A percentile compares a stretch with the other conserved stretches of the same genome.
These are phyloP conservation scores for Drosophila gaucha DNA, from an alignment of 2,888 invertebrate genomes.

Conservation along the genomic window DNA sequence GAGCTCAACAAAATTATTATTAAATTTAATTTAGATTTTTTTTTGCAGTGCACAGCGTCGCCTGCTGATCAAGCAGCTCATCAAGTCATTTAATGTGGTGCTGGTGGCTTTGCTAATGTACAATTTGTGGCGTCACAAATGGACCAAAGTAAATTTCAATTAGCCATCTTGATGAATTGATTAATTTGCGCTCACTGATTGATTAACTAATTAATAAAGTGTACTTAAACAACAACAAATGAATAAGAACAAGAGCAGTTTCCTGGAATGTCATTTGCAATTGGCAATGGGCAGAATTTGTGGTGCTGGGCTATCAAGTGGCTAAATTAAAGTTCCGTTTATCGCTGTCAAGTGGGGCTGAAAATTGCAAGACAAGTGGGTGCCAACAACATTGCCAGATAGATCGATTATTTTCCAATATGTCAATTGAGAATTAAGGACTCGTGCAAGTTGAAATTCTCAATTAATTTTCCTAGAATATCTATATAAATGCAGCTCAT, in stretches of 20 bases:
- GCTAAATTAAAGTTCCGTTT: constrained; percentile 59
- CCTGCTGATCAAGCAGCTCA: constrained; percentile 72
- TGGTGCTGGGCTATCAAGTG: constrained; percentile 25
- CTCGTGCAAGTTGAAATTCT: neutral
- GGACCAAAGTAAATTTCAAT: constrained; percentile 83
- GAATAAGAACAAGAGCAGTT: constrained; percentile 1
- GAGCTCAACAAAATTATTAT: neutral
- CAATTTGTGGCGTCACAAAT: constrained; percentile 83
- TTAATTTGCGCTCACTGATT: constrained; percentile 50
- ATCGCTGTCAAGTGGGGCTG: constrained; percentile 26
- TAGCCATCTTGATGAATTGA: constrained; percentile 59
- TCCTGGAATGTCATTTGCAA: constrained; percentile 63
- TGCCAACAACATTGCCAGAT: constrained; percentile 11
- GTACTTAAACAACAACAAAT: constrained; percentile 3
- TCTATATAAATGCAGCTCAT: constrained; percentile 1
- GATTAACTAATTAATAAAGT: constrained; percentile 71
- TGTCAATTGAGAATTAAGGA: constrained; percentile 12
- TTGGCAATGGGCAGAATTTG: constrained; percentile 30
- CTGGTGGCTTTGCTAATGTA: constrained; percentile 81
- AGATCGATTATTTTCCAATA: constrained; percentile 24
- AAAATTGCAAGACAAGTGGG: constrained; percentile 22
- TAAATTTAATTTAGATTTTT: constrained; percentile 2
- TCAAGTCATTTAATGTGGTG: constrained; percentile 82
- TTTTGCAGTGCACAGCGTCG: constrained; percentile 77
- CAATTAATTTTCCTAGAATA: neutral